Conservation (phyloP, 2,888 invertebrate species). For the Oasisia sp. region DNA sequence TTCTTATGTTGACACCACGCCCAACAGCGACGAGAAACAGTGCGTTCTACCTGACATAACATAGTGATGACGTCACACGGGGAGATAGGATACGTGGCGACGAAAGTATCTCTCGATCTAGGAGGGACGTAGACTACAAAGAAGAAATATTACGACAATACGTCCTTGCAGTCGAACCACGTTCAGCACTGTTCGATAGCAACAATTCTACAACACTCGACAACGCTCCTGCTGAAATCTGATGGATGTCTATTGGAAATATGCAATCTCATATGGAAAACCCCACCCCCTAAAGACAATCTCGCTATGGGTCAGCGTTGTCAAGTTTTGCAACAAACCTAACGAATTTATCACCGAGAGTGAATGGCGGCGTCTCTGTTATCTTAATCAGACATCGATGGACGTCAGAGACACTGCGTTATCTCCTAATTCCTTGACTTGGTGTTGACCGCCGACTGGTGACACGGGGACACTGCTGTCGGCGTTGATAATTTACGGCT, state of each 20-base stretch:
- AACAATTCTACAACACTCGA: too few species aligned
- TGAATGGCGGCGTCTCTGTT: not conserved
- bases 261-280: too few species aligned
- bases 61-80: not conserved
- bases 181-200: too few species aligned
- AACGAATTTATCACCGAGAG: not conserved
- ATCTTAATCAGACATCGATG: not conserved
- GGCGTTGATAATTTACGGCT: not conserved
- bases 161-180: too few species aligned
- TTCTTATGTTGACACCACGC: not conserved
- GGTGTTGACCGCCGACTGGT: not conserved
- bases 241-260: too few species aligned
- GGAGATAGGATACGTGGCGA: not conserved
- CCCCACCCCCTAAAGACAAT: too few species aligned
- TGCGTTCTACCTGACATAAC: not conserved
- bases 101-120: too few species aligned
- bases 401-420: not conserved
- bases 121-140: too few species aligned
- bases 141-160: too few species aligned
- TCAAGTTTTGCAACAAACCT: not conserved
- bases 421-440: not conserved
- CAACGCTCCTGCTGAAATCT: too few species aligned
- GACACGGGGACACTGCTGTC: not conserved
- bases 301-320: too few species aligned
- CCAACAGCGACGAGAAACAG: not conserved